Base-by-base conservation (phyloP, 2,113 vertebrate genomes). In the Pluvianellus socialis region DNA sequence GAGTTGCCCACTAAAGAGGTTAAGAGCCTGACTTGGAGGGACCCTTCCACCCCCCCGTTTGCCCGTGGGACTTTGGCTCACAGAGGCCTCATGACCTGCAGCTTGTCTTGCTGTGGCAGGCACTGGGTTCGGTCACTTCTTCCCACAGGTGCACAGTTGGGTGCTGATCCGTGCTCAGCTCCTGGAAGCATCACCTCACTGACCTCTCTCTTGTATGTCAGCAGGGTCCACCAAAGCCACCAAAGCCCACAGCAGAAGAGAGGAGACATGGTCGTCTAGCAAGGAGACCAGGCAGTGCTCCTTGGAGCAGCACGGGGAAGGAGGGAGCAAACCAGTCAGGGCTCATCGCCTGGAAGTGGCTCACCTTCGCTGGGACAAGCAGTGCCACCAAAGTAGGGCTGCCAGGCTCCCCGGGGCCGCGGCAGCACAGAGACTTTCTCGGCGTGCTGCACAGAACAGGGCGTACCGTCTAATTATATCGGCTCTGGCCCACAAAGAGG, bases 401-500 rank as follows among this genome's bases (percentile, higher is more conserved):
- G 74, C 26, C 1, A 6, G 58, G 59, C 71, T 94, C 90, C 82
- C 93, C 1, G 24, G 91, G 94, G 93, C 81, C 1, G 4, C 0
- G 2, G 35, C 3, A 35, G 63, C 35, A 82, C 92, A 14, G 42
- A 49, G 58, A 17, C 89, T 79, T 66, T 19, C 58, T 66, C 7
- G 3, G 40, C 9, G 7, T 38, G 26, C 61, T 62, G 85, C 68
- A 65, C 53, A 28, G 96, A 97, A 95, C 90, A 85, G 89, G 95
- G 74, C 4, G 33, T 82, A 84, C 80, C 9, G 7, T 92, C 97
- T 98, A 98, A 98, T 98, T 98, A 97, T 98, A 97, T 96, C 96
- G 14, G 73, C 94, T 88, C 52, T 86, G 88, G 49, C 66, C 94
- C 96, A 95, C 89, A 95, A 94, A 94, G 38, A 56, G 53, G 40